Evolutionary conservation across 2,797 vertebrate species (phyloP).

Genomic region (Pseudochirops corinnae): DNA sequence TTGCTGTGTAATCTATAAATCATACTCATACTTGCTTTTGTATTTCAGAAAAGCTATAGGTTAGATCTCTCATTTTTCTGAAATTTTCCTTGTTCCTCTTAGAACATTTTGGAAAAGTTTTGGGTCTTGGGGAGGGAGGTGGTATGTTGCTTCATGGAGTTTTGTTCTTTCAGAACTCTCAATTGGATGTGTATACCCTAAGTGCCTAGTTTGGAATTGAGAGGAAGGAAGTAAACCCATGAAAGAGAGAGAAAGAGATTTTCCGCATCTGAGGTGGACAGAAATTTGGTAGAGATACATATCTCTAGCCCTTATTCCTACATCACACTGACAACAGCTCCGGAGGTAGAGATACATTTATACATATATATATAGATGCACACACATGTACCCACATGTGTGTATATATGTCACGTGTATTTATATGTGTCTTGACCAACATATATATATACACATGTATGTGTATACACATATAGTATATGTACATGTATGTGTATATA

Average conservation of each 20-base stretch:
- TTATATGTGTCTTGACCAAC: no score
- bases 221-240: not conserved
- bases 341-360: not conserved
- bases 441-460: not conserved
- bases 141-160: not conserved
- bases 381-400: not conserved
- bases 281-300: not conserved
- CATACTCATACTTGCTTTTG: constrained; percentile 11
- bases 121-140: not conserved
- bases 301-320: not conserved
- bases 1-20: not conserved
- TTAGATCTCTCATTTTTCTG: not conserved
- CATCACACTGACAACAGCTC: not conserved
- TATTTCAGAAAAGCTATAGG: constrained; percentile 20
- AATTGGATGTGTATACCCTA: not conserved
- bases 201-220: not conserved
- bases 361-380: not conserved
- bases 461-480: not conserved
- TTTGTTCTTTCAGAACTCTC: not conserved
- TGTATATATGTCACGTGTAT: not conserved
- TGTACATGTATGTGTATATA: not conserved
- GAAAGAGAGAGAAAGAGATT: not conserved
- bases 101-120: not conserved
- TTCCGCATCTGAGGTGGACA: not conserved
- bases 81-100: not conserved